phyloP scores from a whole-genome alignment of 2,888 invertebrate species.

The Blastobasis lacticolella region DNA sequence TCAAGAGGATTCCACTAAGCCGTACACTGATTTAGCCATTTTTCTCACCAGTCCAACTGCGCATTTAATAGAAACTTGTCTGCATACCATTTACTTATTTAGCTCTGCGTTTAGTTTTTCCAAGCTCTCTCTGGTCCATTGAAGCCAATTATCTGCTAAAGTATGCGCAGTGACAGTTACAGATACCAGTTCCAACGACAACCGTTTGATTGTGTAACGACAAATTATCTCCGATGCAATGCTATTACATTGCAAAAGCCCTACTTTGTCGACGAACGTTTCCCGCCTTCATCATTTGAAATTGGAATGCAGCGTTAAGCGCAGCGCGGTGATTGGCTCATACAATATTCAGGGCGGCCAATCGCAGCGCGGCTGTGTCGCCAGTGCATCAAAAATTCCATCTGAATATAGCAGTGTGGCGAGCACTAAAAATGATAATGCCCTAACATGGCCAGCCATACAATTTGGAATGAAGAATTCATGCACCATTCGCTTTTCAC shows the following conservation, averaged over 20 bases:
- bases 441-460: constrained; percentile 67
- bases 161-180: constrained; percentile 3
- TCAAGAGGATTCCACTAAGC: too few species aligned
- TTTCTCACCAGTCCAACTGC: too few species aligned
- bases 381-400: constrained; percentile 76
- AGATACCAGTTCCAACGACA: constrained; percentile 5
- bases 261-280: constrained; percentile 51
- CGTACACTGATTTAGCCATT: too few species aligned
- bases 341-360: constrained; percentile 72
- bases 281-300: constrained; percentile 69
- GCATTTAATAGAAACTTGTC: too few species aligned
- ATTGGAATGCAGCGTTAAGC: constrained; percentile 72
- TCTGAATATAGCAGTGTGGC: constrained; percentile 72
- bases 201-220: constrained; percentile 49
- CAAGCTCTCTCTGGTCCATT: constrained; percentile 7
- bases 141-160: constrained; percentile 14
- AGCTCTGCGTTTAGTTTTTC: constrained; percentile 3
- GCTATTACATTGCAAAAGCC: constrained; percentile 52
- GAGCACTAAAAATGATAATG: constrained; percentile 75
- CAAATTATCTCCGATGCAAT: constrained; percentile 47
- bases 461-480: constrained; percentile 73
- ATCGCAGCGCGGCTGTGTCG: constrained; percentile 69
- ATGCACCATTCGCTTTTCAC: constrained; percentile 60
- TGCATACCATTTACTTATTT: not conserved
- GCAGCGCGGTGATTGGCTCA: constrained; percentile 70